Evolutionary conservation across 1,140 invertebrate species (phyloP), one percentile per base, ranked within the genome.

Genomic region (Drosophila sproati): DNA sequence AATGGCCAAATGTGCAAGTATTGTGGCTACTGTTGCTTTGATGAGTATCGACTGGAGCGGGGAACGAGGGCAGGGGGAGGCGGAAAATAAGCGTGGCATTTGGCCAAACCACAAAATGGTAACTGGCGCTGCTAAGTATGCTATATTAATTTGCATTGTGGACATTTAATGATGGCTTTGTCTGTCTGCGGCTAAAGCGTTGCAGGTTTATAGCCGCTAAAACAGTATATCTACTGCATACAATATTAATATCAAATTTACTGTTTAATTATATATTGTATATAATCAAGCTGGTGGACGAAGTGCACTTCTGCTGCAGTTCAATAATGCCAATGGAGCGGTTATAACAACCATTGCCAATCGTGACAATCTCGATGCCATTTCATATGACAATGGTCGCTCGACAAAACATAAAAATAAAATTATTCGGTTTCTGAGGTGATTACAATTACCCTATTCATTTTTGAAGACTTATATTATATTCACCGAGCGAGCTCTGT

Each of bases 121-220:
- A 56, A 50, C 43, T 7, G 60, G 60, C 64, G 47, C 78, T 73
- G 78, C 74, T 89, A 89, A 89, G 85, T 89, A 85, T 81, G 85
- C 85, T 81, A 89, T 89, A 88, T 89, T 85, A 89, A 89, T 89
- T 85, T 78, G 60, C 73, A 83, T 83, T 88, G 80, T 76, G 61
- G 43, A 68, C 47, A 73, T 68, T 88, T 79, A 62, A 43, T 51
- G 62, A 55, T 72, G 43, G 68, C 52, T 64, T 67, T 60, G 68
- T 54, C 67, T 82, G 83, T 82, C 82, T 86, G 82, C 82, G 82
- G 82, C 72, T 62, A 50, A 54, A 54, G 43, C 62, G 43, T 29
- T 43, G 39, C 39, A 43, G 39, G 39, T 43, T 43, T 43, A 43
- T 43, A 48, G 35, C 29, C 12, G 37, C 12, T 4, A 5, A 41